Conservation (phyloP, 2,888 invertebrate genomes). For the Anorthoa munda region DNA sequence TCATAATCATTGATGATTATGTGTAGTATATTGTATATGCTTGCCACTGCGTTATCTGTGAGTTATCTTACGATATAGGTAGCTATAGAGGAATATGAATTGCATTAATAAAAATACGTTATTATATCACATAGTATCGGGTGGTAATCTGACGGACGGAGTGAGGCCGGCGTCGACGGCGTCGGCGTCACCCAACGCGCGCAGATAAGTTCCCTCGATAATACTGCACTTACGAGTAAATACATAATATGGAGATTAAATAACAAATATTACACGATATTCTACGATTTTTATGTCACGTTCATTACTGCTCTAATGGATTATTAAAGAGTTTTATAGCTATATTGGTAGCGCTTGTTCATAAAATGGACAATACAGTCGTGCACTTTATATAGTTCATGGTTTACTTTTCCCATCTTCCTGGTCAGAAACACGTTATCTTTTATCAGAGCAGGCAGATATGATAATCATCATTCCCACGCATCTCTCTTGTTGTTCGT, state of each 20-base stretch:
- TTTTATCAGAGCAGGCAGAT: conserved; percentile 16
- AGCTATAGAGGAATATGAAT: conserved; percentile 41
- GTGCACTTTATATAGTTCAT: background rate
- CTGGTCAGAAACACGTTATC: background rate
- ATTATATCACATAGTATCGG: conserved; percentile 63
- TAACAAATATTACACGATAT: conserved; percentile 40
- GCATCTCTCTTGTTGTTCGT: background rate
- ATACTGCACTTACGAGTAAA: conserved; percentile 73
- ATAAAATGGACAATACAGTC: background rate
- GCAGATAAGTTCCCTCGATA: conserved; percentile 72
- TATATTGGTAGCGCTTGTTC: background rate
- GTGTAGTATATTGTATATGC: conserved; percentile 44
- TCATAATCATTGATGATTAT: conserved; percentile 53
- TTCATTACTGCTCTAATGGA: background rate
- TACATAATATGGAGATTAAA: conserved; percentile 51
- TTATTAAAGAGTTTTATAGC: background rate
- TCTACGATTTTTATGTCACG: conserved; percentile 2
- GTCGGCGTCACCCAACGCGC: conserved; percentile 61
- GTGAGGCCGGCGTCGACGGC: conserved; percentile 22
- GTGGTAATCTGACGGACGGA: conserved; percentile 66
- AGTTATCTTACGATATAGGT: conserved; percentile 55
- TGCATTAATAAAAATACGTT: conserved; percentile 59
- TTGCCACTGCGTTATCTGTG: conserved; percentile 44
- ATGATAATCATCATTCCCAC: conserved; percentile 1
- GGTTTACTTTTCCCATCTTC: conserved; percentile 10